A percentile compares a stretch with the other conserved stretches of the same genome.
Evolutionary conservation across 2,888 invertebrate genomes (phyloP).

Genomic region (Lepidochrysops patricia): DNA sequence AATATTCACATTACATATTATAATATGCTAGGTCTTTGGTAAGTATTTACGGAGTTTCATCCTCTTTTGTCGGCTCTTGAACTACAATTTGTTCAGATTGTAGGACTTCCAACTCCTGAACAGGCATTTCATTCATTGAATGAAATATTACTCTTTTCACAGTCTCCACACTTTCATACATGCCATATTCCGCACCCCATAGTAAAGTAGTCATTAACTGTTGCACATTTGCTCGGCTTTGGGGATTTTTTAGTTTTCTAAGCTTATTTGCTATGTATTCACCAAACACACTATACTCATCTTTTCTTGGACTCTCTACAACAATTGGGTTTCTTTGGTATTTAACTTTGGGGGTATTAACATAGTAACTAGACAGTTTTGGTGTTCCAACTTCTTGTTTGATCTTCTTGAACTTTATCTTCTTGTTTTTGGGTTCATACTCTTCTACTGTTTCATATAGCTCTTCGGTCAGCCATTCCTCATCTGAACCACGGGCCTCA

Average conservation of each 20-base stretch:
- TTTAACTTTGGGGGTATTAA: constrained; percentile 16
- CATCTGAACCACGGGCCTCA: constrained; percentile 41
- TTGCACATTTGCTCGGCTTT: constrained; percentile 55
- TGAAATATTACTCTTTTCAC: constrained; percentile 52
- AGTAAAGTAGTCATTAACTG: constrained; percentile 61
- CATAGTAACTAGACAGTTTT: constrained; percentile 22
- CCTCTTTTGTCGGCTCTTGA: constrained; percentile 5
- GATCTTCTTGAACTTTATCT: constrained; percentile 43
- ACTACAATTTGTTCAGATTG: constrained; percentile 18
- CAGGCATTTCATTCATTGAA: constrained; percentile 34
- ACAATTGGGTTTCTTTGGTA: constrained; percentile 26
- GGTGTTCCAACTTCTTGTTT: constrained; percentile 50
- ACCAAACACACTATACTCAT: constrained; percentile 59
- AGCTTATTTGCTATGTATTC: constrained; percentile 63
- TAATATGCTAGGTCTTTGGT: constrained; percentile 18
- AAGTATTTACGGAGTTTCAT: neutral
- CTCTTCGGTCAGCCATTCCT: constrained; percentile 64
- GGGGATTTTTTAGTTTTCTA: constrained; percentile 46
- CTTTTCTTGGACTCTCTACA: constrained; percentile 37
- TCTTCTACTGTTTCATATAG: constrained; percentile 45
- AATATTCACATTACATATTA: neutral
- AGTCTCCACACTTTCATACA: constrained; percentile 55
- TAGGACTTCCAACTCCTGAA: constrained; percentile 15
- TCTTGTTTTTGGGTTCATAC: constrained; percentile 44
- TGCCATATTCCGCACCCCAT: constrained; percentile 64